A percentile compares a stretch with the other conserved stretches of the same genome.
phyloP scores from a whole-genome alignment of 2,797 vertebrate species.

The Steatocranus sp. region DNA sequence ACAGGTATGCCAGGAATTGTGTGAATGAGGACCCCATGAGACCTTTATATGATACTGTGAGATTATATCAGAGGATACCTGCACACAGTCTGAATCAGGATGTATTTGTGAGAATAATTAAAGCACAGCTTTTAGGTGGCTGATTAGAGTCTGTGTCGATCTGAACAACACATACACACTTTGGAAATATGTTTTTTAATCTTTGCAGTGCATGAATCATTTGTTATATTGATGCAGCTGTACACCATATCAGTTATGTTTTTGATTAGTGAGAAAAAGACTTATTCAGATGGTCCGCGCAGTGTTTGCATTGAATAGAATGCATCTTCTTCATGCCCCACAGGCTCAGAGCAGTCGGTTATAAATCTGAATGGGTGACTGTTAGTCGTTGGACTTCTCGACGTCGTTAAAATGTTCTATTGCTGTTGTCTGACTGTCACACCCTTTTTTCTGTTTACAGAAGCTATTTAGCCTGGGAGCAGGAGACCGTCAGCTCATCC shows the following conservation, averaged over 20 bases:
- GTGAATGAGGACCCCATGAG: background rate
- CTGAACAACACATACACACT: background rate
- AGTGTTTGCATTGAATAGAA: background rate
- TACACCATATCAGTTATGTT: conserved; percentile 5
- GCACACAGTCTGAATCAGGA: background rate
- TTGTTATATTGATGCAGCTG: background rate
- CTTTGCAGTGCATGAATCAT: background rate
- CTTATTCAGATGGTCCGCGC: conserved; percentile 3
- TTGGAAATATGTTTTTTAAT: background rate
- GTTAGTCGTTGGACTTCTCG: background rate
- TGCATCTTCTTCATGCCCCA: background rate
- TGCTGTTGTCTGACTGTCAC: background rate
- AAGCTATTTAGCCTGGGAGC: conserved; percentile 97
- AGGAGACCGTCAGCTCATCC: conserved; percentile 94
- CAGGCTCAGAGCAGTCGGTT: background rate
- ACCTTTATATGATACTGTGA: background rate
- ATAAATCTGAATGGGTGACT: no score
- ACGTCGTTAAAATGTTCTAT: background rate
- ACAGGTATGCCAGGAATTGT: conserved; percentile 14
- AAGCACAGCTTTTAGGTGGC: background rate
- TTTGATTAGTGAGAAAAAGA: background rate
- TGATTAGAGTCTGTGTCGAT: background rate
- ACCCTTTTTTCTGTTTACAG: conserved; percentile 61
- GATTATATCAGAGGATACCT: background rate
- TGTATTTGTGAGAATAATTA: background rate